These are phyloP conservation scores for Oreochromis tanganicae DNA, from an alignment of 2,113 vertebrate species.

Conservation along the genomic window DNA sequence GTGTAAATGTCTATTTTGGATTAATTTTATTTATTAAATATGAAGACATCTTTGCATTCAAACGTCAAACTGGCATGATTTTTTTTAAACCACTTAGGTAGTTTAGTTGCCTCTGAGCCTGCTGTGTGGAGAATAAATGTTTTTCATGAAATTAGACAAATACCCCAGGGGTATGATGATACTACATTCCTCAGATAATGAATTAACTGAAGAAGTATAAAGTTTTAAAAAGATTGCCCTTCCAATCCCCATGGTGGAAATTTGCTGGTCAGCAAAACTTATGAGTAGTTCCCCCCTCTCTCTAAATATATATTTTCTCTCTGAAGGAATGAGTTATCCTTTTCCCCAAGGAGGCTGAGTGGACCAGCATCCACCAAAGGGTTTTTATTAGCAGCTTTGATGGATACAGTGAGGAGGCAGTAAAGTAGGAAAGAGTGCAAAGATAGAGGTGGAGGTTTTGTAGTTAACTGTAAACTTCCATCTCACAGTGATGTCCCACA, in stretches of 20 bases:
- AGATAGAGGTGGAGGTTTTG: not conserved
- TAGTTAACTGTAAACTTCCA: not conserved
- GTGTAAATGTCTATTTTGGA: not conserved
- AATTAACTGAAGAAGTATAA: not conserved
- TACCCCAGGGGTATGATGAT: not conserved
- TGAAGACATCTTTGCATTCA: not conserved
- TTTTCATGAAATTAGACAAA: not conserved
- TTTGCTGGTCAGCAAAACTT: conserved; percentile 12
- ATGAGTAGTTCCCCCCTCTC: not conserved
- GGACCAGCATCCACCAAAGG: not conserved
- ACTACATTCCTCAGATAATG: not conserved
- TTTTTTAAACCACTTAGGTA: not conserved
- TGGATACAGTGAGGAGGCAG: not conserved
- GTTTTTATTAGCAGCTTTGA: not conserved
- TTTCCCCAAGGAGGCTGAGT: not conserved
- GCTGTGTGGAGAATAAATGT: not conserved
- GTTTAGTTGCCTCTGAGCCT: not conserved
- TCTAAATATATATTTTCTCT: not conserved
- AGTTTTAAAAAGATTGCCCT: not conserved
- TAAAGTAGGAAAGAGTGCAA: not conserved
- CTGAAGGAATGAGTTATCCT: not conserved
- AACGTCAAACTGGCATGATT: not conserved
- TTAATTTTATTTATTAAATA: not conserved
- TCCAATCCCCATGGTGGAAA: not conserved
- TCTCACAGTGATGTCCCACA: not conserved